Percentiles rank a stretch among this genome's conserved stretches.
Evolutionary conservation across 2,797 vertebrate genomes (phyloP).

Genomic region (Mycteria americana): DNA sequence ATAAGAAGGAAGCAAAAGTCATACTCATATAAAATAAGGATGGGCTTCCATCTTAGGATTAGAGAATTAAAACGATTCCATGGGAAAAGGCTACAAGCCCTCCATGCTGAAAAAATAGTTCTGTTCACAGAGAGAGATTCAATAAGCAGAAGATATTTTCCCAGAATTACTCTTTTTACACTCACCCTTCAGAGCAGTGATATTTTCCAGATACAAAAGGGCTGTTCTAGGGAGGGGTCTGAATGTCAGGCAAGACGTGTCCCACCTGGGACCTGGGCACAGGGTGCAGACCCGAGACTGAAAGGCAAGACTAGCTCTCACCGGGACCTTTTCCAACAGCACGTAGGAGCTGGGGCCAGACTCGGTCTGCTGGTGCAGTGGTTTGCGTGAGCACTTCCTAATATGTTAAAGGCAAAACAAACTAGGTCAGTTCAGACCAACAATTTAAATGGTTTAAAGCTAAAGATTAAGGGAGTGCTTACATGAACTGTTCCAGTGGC

Average conservation of each 20-base stretch:
- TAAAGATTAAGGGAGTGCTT: slow-evolving; percentile 49
- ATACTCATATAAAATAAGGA: background rate
- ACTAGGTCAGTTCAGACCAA: slow-evolving; percentile 39
- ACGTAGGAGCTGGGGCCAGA: background rate
- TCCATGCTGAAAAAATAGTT: background rate
- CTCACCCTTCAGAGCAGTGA: background rate
- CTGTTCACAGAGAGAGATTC: background rate
- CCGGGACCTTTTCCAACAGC: background rate
- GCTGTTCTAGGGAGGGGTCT: background rate
- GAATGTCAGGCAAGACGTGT: background rate
- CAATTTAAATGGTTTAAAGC: slow-evolving; percentile 53
- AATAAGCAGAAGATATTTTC: background rate
- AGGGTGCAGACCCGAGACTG: background rate
- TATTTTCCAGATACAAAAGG: background rate
- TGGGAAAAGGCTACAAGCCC: background rate
- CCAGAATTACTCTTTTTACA: background rate
- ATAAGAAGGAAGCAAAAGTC: background rate
- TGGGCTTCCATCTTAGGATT: background rate
- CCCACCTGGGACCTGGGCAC: background rate
- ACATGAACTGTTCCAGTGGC: background rate
- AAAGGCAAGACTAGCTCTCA: background rate
- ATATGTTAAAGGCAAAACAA: background rate
- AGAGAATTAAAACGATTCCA: background rate
- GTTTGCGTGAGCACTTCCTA: background rate
- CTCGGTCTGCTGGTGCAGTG: background rate